Evolutionary conservation across 2,797 vertebrate species (phyloP), one percentile per base, ranked within the genome.

Genomic region (Pterois miles): DNA sequence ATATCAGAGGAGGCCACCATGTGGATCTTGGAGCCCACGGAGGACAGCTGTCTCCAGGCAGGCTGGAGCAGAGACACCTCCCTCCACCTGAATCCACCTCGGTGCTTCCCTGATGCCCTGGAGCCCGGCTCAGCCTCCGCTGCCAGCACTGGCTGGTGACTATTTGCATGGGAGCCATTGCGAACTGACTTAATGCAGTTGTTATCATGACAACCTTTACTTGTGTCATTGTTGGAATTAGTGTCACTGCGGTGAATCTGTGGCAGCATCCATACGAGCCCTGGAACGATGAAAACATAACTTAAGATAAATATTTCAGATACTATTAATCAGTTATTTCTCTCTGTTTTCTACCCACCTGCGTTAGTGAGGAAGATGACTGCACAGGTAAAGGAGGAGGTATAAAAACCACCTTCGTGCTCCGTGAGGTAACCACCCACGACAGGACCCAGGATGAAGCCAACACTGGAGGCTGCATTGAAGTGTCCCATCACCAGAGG

Each of bases 371-470:
- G 53, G 85, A 99, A 99, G 88, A 99, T 96, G 48, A 91, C 93
- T 23, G 95, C 94, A 81, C 98, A 99, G 80, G 96, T 87, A 31
- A 98, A 95, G 3, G 97, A 96, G 0, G 96, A 97, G 3, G 94
- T 92, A 64, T 98, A 98, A 91, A 99, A 99, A 20, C 98, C 98
- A 5, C 94, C 97, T 9, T 98, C 96, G 0, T 95, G 86, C 84
- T 99, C 98, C 0, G 95, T 96, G 70, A 99, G 96, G 92, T 96
- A 98, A 14, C 98, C 98, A 2, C 98, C 97, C 20, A 99, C 96
- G 77, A 98, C 77, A 0, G 98, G 98, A 6, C 98, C 98, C 88
- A 99, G 82, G 84, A 99, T 99, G 94, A 99, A 99, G 64, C 98
- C 98, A 31, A 98, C 92, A 0, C 96, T 95, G 4, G 97, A 99